phyloP scores from a whole-genome alignment of 1,140 invertebrate species.

The Drosophila ambigua region DNA sequence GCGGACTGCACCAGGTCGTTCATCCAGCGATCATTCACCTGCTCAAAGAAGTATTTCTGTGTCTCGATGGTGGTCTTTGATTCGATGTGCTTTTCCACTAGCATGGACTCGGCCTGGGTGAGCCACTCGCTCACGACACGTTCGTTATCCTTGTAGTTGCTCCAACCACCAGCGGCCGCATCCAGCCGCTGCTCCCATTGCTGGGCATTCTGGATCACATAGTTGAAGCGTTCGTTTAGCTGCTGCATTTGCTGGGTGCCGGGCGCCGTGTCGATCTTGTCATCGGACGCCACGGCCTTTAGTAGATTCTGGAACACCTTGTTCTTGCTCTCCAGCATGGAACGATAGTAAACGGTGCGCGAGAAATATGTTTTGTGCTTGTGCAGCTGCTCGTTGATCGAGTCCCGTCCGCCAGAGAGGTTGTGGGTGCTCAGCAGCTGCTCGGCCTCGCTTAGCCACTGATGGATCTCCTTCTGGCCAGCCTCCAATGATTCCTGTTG shows the following conservation, averaged over 20 bases:
- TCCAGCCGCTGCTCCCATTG: slow-evolving; percentile 92
- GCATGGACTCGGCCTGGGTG: slow-evolving; percentile 91
- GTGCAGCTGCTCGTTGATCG: slow-evolving; percentile 90
- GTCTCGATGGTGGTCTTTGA: slow-evolving; percentile 91
- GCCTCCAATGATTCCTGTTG: slow-evolving; percentile 95
- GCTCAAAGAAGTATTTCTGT: slow-evolving; percentile 93
- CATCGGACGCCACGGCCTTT: slow-evolving; percentile 89
- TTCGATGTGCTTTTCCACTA: slow-evolving; percentile 92
- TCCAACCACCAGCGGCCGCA: slow-evolving; percentile 92
- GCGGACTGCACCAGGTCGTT: slow-evolving; percentile 91
- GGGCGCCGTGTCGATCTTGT: slow-evolving; percentile 89
- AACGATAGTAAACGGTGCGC: slow-evolving; percentile 94
- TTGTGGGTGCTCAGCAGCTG: slow-evolving; percentile 86
- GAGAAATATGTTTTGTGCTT: slow-evolving; percentile 95
- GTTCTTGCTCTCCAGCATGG: slow-evolving; percentile 97
- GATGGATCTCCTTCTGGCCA: slow-evolving; percentile 92
- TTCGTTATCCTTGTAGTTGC: slow-evolving; percentile 92
- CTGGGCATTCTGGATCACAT: slow-evolving; percentile 89
- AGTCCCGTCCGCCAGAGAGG: slow-evolving; percentile 89
- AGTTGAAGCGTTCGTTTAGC: slow-evolving; percentile 92
- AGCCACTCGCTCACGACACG: slow-evolving; percentile 93
- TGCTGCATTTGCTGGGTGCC: slow-evolving; percentile 89
- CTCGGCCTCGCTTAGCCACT: slow-evolving; percentile 94
- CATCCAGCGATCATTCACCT: slow-evolving; percentile 92
- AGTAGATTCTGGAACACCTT: slow-evolving; percentile 96